phyloP scores from a whole-genome alignment of 2,797 vertebrate species.

The Thripadectes ignobilis region DNA sequence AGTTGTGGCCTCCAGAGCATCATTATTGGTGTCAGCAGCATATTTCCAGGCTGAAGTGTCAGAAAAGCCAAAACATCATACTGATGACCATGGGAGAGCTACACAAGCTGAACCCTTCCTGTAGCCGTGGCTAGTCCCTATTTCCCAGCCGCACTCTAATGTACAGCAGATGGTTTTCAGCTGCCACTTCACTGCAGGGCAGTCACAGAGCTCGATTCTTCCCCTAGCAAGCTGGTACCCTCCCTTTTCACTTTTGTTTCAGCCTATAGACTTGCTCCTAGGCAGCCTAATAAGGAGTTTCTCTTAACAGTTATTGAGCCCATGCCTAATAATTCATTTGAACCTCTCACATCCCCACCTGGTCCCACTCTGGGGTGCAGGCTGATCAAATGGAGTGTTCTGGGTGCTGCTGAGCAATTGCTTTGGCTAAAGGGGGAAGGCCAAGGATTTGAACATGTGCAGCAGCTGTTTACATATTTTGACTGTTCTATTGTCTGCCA shows the following conservation, averaged over 20 bases:
- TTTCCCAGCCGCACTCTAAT: background rate
- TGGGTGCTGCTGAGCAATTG: background rate
- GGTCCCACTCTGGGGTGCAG: accelerated
- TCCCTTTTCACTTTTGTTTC: background rate
- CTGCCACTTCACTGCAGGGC: background rate
- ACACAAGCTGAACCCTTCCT: background rate
- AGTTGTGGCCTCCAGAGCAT: background rate
- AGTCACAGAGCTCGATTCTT: background rate
- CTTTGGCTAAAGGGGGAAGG: background rate
- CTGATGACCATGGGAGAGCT: background rate
- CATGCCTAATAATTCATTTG: background rate
- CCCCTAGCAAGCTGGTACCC: background rate
- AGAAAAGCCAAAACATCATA: background rate
- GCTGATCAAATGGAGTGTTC: accelerated
- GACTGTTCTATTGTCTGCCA: background rate
- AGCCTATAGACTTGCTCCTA: background rate
- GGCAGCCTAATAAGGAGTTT: background rate
- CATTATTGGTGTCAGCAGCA: background rate
- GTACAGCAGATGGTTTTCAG: background rate
- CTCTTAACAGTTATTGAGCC: background rate
- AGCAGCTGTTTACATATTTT: background rate
- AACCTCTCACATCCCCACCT: accelerated
- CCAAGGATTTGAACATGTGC: background rate
- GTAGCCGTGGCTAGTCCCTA: background rate
- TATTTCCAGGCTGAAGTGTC: background rate